These are phyloP conservation scores for Dysmachus trigonus DNA, from an alignment of 2,888 invertebrate species.

Conservation along the genomic window DNA sequence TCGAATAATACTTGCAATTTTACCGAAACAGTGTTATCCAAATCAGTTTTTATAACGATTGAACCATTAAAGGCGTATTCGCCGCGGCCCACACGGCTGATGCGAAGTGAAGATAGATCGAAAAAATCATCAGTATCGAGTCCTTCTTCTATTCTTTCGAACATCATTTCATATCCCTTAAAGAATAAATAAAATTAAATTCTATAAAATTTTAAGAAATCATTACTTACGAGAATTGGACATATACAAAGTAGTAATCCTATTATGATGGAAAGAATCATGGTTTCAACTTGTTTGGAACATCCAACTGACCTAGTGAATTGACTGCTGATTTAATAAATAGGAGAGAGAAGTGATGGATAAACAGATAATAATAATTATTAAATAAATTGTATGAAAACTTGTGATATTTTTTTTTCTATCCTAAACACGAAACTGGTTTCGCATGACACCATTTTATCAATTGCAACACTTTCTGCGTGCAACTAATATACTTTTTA, in stretches of 20 bases:
- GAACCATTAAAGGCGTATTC: background rate
- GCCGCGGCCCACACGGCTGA: background rate
- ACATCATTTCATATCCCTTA: background rate
- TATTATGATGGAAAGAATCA: background rate
- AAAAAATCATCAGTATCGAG: background rate
- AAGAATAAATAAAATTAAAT: background rate
- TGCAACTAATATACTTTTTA: background rate
- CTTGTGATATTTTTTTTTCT: no score
- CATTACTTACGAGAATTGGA: background rate
- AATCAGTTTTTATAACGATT: background rate
- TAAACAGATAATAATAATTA: no score
- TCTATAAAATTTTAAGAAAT: background rate
- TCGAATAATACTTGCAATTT: background rate
- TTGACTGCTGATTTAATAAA: background rate
- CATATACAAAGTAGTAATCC: background rate
- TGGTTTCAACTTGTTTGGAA: background rate
- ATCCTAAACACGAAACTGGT: background rate
- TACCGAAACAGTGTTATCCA: background rate
- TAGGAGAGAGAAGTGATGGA: no score
- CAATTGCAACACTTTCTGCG: no score
- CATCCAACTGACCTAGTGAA: background rate
- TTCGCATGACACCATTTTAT: background rate
- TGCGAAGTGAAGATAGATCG: background rate
- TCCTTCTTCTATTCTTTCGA: background rate
- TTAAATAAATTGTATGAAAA: background rate